Base-by-base conservation (phyloP, 2,113 vertebrate species). In the Ceuthmochares aereus region DNA sequence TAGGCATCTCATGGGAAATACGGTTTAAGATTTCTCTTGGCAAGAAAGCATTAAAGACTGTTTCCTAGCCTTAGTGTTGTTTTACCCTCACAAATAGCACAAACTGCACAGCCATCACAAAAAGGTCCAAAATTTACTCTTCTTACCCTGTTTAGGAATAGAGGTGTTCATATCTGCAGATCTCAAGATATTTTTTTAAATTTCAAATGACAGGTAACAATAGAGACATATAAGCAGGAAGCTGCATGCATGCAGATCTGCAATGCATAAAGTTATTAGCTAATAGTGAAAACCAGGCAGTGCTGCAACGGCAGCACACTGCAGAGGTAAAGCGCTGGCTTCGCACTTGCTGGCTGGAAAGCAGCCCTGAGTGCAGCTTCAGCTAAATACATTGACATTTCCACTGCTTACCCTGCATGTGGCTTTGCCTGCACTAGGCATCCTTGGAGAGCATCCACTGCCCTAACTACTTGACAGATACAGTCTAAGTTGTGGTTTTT, bases 241-340 rank as follows among this genome's bases (percentile, higher is more conserved):
- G 37, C 55, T 30, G 49, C 60, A 47, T 4, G 27, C n/a, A 58
- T 29, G 32, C 34, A 88, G 68, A 80, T 32, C 88, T 66, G 90
- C 95, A 95, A 80, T 95, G 90, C 92, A 95, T 94, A 37, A 83
- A 69, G 15, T 67, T 77, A 73, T 54, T 58, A 47, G 59, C 76
- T 89, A 37, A 77, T 29, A 0, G 1, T 55, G 64, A 80, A 80
- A 69, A 90, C 0, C 40, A 64, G 62, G 45, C 70, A 80, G 54
- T 36, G 72, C 88, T 92, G 92, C 79, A 93, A 84, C 22, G 59
- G 88, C 67, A 80, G 55, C 49, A 73, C 14, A 32, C 85, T 91
- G 94, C 90, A 76, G 78, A 91, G 49, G 70, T 56, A 49, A 94
- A 85, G 52, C 18, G 58, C 56, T 64, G 63, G 45, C 54, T 88